Conservation (phyloP, 1,140 invertebrate genomes). For the Nymphalis io region DNA sequence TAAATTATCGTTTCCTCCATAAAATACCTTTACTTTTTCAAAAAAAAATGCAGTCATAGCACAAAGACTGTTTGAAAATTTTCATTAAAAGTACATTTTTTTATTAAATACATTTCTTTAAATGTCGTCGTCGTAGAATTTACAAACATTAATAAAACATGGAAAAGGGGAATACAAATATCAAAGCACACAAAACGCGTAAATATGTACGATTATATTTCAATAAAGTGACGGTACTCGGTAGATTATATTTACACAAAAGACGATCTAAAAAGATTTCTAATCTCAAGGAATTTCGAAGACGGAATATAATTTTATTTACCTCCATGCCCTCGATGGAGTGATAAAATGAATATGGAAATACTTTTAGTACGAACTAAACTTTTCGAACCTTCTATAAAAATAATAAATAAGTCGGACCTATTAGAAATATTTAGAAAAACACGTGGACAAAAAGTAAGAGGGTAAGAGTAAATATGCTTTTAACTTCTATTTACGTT, state of each 20-base stretch:
- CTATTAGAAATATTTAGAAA: too few species aligned
- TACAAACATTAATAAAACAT: background rate
- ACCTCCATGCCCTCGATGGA: background rate
- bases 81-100: too few species aligned
- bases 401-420: too few species aligned
- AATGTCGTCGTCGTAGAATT: background rate
- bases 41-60: background rate
- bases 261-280: background rate
- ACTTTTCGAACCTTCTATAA: too few species aligned
- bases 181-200: slow-evolving; percentile 7
- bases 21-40: background rate
- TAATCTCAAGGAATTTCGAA: background rate
- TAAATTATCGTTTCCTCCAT: background rate
- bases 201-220: slow-evolving; percentile 20
- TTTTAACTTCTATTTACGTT: too few species aligned
- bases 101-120: too few species aligned
- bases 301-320: background rate
- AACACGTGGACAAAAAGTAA: too few species aligned
- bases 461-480: too few species aligned
- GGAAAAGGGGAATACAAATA: slow-evolving; percentile 6
- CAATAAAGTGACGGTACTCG: background rate
- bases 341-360: background rate
- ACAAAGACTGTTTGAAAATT: too few species aligned
- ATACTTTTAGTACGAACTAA: too few species aligned
- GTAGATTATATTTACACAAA: slow-evolving; percentile 10